Evolutionary conservation across 2,888 invertebrate genomes (phyloP).

Genomic region (Poecilobothrus nobilitatus): DNA sequence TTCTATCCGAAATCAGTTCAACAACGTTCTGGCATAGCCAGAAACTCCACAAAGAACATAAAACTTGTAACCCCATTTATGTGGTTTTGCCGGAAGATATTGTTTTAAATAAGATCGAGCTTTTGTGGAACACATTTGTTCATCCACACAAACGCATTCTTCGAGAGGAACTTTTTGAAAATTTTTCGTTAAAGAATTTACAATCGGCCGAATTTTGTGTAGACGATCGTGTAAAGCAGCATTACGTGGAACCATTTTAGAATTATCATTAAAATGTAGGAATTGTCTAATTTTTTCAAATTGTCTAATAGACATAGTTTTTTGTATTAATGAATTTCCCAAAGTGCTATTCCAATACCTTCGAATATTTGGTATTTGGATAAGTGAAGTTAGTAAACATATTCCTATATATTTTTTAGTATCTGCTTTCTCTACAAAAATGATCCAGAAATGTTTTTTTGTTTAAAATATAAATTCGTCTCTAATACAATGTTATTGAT

Average conservation of each 20-base stretch:
- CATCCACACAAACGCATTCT: conserved; percentile 23
- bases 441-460: background rate
- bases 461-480: background rate
- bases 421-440: conserved; percentile 12
- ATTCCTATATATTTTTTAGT: conserved; percentile 16
- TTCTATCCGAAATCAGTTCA: conserved; percentile 20
- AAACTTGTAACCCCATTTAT: conserved; percentile 27
- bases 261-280: conserved; percentile 21
- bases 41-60: conserved; percentile 25
- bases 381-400: background rate
- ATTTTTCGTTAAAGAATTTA: conserved; percentile 13
- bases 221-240: conserved; percentile 20
- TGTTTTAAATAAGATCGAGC: conserved; percentile 23
- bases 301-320: conserved; percentile 15
- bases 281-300: conserved; percentile 20
- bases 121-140: conserved; percentile 14
- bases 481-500: background rate
- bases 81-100: conserved; percentile 26
- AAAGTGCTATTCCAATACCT: conserved; percentile 13
- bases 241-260: conserved; percentile 9
- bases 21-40: conserved; percentile 25
- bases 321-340: conserved; percentile 9
- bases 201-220: conserved; percentile 21
- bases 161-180: conserved; percentile 19
- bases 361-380: conserved; percentile 10